A percentile compares a stretch with the other conserved stretches of the same genome.
These are phyloP conservation scores for Schizotus pectinicornis DNA, from an alignment of 2,888 invertebrate species.

Conservation along the genomic window DNA sequence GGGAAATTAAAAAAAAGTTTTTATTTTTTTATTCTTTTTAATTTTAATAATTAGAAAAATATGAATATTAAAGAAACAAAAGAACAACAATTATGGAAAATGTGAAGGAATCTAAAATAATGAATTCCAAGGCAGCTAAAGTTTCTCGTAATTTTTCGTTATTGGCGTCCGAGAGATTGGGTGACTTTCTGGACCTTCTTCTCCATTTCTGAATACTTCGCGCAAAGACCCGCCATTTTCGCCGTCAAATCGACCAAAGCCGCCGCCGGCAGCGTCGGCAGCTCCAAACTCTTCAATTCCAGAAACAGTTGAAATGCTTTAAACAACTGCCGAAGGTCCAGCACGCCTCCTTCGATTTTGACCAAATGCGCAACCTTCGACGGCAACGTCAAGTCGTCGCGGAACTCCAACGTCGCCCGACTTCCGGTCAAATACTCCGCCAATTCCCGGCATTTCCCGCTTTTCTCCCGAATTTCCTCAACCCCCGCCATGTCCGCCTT, in stretches of 20 bases:
- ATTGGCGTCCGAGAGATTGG: too few species aligned
- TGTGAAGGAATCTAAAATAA: too few species aligned
- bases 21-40: too few species aligned
- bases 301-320: slow-evolving; percentile 1
- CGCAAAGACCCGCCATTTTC: too few species aligned
- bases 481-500: not conserved
- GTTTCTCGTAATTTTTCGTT: too few species aligned
- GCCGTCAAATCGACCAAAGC: too few species aligned
- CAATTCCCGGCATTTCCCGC: not conserved
- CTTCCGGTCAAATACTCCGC: not conserved
- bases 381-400: slow-evolving; percentile 2
- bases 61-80: too few species aligned
- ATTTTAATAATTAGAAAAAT: too few species aligned
- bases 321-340: slow-evolving; percentile 10
- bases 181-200: not conserved
- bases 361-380: not conserved
- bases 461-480: not conserved
- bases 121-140: too few species aligned
- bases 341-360: not conserved
- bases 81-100: too few species aligned
- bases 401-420: slow-evolving; percentile 1
- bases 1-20: too few species aligned
- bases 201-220: too few species aligned
- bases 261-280: not conserved
- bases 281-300: not conserved